phyloP scores from a whole-genome alignment of 2,797 vertebrate species.

The Picus viridis region DNA sequence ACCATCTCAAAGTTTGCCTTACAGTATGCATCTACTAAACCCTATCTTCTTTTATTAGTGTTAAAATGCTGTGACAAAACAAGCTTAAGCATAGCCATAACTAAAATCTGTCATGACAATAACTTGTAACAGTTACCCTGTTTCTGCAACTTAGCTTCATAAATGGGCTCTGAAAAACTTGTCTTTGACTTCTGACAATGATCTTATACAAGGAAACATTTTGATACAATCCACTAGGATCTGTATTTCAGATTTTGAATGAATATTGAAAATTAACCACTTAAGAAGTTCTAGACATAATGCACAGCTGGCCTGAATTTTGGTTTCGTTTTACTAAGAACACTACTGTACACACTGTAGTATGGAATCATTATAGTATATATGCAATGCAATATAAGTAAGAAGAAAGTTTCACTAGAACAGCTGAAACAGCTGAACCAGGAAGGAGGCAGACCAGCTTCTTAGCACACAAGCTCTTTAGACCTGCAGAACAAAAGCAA shows the following conservation, averaged over 20 bases:
- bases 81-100: not conserved
- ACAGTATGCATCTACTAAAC: not conserved
- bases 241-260: not conserved
- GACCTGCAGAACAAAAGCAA: not conserved
- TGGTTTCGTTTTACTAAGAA: not conserved
- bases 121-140: not conserved
- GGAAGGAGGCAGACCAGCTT: not conserved
- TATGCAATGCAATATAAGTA: not conserved
- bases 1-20: not conserved
- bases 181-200: not conserved
- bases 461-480: not conserved
- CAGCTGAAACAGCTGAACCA: not conserved
- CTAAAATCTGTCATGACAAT: not conserved
- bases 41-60: not conserved
- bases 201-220: not conserved
- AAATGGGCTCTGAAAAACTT: not conserved
- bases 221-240: not conserved
- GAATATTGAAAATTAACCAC: not conserved
- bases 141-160: not conserved
- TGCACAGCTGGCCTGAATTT: not conserved
- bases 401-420: not conserved
- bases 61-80: not conserved
- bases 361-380: not conserved
- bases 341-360: not conserved
- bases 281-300: not conserved